A percentile compares a stretch with the other conserved stretches of the same genome.
Conservation (phyloP, 2,888 invertebrate genomes). For the Pediacus dermestoides region DNA sequence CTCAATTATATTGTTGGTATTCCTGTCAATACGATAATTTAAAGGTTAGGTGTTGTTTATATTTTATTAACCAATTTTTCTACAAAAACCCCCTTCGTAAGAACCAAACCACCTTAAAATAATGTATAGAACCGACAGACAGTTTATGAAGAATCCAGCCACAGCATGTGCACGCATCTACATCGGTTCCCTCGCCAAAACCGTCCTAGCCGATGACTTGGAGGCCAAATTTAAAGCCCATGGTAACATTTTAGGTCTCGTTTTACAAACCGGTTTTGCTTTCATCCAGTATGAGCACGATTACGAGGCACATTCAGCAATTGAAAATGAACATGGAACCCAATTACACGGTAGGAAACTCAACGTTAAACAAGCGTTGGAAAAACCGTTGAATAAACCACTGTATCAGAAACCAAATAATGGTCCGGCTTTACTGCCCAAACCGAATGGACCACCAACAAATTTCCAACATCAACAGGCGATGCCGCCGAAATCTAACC, state of each 20-base stretch:
- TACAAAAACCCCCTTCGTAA: no score
- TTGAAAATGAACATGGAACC: constrained; percentile 65
- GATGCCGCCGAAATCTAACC: constrained; percentile 9
- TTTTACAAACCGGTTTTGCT: constrained; percentile 77
- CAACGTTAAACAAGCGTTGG: constrained; percentile 60
- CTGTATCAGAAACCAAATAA: neutral
- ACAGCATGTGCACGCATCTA: constrained; percentile 75
- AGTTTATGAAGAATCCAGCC: constrained; percentile 67
- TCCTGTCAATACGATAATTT: no score
- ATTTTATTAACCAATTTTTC: no score
- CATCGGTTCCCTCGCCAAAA: constrained; percentile 70
- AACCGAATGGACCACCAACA: constrained; percentile 8
- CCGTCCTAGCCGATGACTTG: constrained; percentile 58
- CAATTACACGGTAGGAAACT: constrained; percentile 71
- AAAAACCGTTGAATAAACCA: no score
- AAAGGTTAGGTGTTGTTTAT: no score
- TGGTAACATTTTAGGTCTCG: constrained; percentile 67
- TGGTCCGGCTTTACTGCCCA: neutral
- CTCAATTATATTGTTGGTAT: no score
- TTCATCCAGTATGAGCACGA: constrained; percentile 83
- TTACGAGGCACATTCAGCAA: constrained; percentile 70
- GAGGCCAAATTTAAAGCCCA: constrained; percentile 73
- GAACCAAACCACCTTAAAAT: no score
- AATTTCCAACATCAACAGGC: constrained; percentile 13
- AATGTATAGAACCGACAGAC: constrained; percentile 49